Conservation (phyloP, 2,113 vertebrate species). For the Cathartes aura region DNA sequence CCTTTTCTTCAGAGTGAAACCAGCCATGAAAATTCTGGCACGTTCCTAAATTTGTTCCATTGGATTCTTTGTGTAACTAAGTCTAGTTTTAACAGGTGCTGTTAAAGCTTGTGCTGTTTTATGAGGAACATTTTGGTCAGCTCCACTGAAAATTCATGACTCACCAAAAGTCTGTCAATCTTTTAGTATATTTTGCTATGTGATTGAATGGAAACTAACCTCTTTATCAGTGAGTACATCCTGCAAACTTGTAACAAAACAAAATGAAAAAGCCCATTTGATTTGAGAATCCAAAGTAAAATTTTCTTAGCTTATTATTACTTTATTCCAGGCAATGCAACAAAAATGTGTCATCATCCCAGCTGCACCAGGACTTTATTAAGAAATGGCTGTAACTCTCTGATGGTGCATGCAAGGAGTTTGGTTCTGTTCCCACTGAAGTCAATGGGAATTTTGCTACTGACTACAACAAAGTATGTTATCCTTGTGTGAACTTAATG, state of each 20-base stretch:
- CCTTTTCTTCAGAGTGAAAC: background rate
- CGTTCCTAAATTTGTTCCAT: background rate
- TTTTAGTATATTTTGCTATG: background rate
- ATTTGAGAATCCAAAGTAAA: background rate
- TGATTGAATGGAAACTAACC: background rate
- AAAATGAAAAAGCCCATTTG: background rate
- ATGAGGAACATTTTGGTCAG: background rate
- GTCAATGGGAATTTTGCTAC: background rate
- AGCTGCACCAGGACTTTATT: background rate
- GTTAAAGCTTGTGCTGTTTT: background rate
- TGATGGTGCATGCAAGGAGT: background rate
- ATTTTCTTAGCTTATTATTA: slow-evolving; percentile 1
- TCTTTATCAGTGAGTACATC: background rate
- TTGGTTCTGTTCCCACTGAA: background rate
- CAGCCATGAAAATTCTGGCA: background rate
- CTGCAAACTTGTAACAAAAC: background rate
- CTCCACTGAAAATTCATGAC: background rate
- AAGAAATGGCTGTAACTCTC: background rate
- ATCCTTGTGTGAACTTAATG: background rate
- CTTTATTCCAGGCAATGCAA: slow-evolving; percentile 8
- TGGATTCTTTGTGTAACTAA: background rate
- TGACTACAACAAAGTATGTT: background rate
- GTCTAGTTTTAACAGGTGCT: slow-evolving; percentile 1
- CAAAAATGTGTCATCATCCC: slow-evolving; percentile 34
- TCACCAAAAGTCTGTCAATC: background rate